phyloP scores from a whole-genome alignment of 2,888 invertebrate species.

The Apamea anceps region DNA sequence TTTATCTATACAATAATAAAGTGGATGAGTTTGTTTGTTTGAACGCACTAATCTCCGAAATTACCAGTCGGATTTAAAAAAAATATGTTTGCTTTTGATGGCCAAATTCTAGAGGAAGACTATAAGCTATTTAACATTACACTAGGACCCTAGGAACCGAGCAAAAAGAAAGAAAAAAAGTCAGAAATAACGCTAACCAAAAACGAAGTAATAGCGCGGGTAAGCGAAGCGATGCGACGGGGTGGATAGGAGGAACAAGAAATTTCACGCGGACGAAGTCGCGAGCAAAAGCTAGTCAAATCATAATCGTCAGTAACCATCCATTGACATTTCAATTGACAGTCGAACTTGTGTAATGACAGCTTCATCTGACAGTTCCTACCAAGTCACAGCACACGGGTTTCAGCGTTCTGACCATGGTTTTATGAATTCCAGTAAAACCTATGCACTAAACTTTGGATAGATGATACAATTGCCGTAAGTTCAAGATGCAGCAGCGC shows the following conservation, averaged over 20 bases:
- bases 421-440: constrained; percentile 35
- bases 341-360: neutral
- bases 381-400: constrained; percentile 1
- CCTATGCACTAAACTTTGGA: constrained; percentile 37
- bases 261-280: neutral
- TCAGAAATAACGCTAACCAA: neutral
- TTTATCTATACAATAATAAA: too few species aligned
- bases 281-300: neutral
- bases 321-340: neutral
- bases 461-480: constrained; percentile 46
- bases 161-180: neutral
- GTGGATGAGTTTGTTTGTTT: too few species aligned
- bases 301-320: neutral
- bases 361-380: neutral
- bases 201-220: neutral
- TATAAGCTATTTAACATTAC: neutral
- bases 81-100: too few species aligned
- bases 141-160: neutral
- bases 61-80: too few species aligned
- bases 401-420: constrained; percentile 10
- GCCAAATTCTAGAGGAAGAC: neutral
- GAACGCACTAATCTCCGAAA: too few species aligned
- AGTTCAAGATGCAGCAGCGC: constrained; percentile 41
- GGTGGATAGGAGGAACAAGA: neutral
- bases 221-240: neutral